Evolutionary conservation across 2,113 vertebrate species (phyloP), one percentile per base, ranked within the genome.

Genomic region (Naja naja): DNA sequence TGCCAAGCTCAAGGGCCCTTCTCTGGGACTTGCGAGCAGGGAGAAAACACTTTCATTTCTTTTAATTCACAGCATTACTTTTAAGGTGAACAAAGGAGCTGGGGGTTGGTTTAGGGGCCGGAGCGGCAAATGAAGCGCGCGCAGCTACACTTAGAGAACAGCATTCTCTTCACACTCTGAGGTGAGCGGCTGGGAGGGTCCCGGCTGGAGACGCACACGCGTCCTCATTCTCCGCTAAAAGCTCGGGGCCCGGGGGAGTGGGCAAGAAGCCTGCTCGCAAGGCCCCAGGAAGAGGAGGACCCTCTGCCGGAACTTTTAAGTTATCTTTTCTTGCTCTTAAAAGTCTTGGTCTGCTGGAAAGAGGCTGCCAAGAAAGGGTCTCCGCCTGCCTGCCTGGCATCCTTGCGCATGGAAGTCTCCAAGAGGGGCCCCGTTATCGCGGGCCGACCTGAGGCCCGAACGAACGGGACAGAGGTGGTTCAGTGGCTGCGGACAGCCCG

Each of bases 1-100:
- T 99, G 99, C 99, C 99, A 99, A 99, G 98, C 99, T 99, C 99
- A 99, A 99, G 99, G 98, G 99, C 99, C 98, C 99, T 99, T 99
- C 99, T 99, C 98, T 97, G 97, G 98, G 98, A 98, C 98, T 98
- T 99, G 98, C 98, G 98, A 98, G 99, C 98, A 98, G 99, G 99
- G 99, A 98, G 98, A 98, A 99, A 99, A 99, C 99, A 99, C 99
- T 99, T 99, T 99, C 98, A 99, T 99, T 98, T 99, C 99, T 99
- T 99, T 97, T 98, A 99, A 99, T 99, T 99, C 99, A 98, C 98
- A 97, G 98, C 99, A 98, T 99, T 99, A 99, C 99, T 99, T 99
- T 99, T 98, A 98, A 97, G 95, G 96, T 95, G 98, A 98, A 99
- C 99, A 99, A 99, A 99, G 99, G 96, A 97, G 97, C 95, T 88